A percentile compares a stretch with the other conserved stretches of the same genome.
Conservation (phyloP, 2,797 vertebrate genomes). For the Pyrocephalus nanus region DNA sequence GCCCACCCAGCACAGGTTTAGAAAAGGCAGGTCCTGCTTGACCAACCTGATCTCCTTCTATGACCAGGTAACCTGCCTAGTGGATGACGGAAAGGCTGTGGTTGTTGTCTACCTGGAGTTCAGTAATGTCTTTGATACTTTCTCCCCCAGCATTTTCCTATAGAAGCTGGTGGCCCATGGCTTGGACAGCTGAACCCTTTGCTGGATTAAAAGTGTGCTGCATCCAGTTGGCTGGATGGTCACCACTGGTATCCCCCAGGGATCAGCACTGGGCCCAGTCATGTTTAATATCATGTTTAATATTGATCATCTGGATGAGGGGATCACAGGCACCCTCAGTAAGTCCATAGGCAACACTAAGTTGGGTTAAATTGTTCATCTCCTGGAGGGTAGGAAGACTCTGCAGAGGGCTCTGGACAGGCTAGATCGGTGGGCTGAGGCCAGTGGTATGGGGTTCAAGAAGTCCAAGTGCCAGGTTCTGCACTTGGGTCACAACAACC, state of each 20-base stretch:
- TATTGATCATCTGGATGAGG: accelerated
- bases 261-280: not conserved
- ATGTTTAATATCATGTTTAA: not conserved
- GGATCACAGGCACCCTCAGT: accelerated
- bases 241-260: not conserved
- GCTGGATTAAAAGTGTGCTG: not conserved
- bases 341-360: not conserved
- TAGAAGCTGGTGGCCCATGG: not conserved
- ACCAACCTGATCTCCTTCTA: not conserved
- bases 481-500: not conserved
- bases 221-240: not conserved
- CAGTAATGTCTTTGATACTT: not conserved
- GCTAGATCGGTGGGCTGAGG: not conserved
- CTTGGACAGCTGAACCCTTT: not conserved
- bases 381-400: not conserved
- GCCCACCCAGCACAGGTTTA: not conserved
- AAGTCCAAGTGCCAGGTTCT: not conserved
- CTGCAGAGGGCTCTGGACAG: not conserved
- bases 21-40: not conserved
- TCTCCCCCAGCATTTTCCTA: not conserved
- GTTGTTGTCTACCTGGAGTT: not conserved
- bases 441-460: not conserved
- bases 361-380: not conserved
- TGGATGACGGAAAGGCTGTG: not conserved
- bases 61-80: not conserved